Percentiles rank a stretch among this genome's conserved stretches.
Evolutionary conservation across 1,140 invertebrate species (phyloP).

Genomic region (Leptinotarsa lineolata): DNA sequence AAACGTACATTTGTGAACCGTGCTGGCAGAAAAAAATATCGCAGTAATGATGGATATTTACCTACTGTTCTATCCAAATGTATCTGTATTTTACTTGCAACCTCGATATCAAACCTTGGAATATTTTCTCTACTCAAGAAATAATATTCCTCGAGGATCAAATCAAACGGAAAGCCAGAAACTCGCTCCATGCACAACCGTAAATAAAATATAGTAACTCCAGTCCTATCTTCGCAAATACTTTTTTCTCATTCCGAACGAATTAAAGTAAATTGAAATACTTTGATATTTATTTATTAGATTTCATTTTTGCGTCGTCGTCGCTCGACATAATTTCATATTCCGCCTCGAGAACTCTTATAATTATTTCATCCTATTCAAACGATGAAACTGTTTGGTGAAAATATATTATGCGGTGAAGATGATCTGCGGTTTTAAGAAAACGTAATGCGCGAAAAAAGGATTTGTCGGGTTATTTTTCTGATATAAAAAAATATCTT

Average conservation of each 20-base stretch:
- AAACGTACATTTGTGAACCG: too few relatives aligned
- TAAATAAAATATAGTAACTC: conserved; percentile 38
- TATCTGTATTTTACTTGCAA: not conserved
- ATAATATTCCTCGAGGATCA: conserved; percentile 51
- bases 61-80: too few relatives aligned
- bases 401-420: too few relatives aligned
- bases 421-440: too few relatives aligned
- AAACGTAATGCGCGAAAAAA: too few relatives aligned
- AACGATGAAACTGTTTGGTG: conserved; percentile 15
- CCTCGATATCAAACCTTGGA: conserved; percentile 24
- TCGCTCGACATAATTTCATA: conserved; percentile 22
- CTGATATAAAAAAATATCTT: too few relatives aligned
- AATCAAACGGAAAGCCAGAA: conserved; percentile 46
- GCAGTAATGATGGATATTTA: too few relatives aligned
- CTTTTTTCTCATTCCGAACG: conserved; percentile 30
- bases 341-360: conserved; percentile 13
- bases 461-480: too few relatives aligned
- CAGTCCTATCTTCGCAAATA: conserved; percentile 27
- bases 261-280: conserved; percentile 38
- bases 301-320: conserved; percentile 31
- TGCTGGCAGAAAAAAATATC: too few relatives aligned
- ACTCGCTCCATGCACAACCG: conserved; percentile 28
- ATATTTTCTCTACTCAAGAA: conserved; percentile 21
- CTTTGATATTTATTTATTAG: conserved; percentile 36
- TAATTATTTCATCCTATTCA: conserved; percentile 19